Conservation (phyloP, 2,113 vertebrate genomes). For the Hemiscyllium ocellatum region DNA sequence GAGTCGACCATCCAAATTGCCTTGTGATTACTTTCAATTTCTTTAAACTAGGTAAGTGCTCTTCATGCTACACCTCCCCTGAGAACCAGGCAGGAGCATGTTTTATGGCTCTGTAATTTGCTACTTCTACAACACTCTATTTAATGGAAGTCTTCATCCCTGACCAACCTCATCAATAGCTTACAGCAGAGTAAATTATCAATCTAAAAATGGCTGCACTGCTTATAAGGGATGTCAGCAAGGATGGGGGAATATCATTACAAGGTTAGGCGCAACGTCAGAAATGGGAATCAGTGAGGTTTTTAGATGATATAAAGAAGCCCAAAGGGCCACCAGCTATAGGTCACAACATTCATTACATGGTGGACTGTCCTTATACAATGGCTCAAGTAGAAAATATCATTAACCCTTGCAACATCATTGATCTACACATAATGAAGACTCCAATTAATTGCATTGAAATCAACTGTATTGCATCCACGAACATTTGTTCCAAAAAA, state of each 20-base stretch:
- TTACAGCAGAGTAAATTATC: conserved; percentile 64
- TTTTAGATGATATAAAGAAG: conserved; percentile 6
- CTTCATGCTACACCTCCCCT: conserved; percentile 63
- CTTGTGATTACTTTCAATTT: conserved; percentile 35
- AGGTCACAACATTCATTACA: not conserved
- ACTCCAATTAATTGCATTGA: not conserved
- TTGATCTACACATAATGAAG: not conserved
- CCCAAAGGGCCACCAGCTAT: not conserved
- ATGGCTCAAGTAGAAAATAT: not conserved
- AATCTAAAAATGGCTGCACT: conserved; percentile 59
- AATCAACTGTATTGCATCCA: not conserved
- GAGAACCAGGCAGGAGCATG: conserved; percentile 59
- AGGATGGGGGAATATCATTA: conserved; percentile 53
- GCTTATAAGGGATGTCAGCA: conserved; percentile 48
- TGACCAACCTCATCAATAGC: conserved; percentile 70
- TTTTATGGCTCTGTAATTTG: conserved; percentile 64
- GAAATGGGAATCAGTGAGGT: conserved; percentile 48
- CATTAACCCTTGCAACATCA: not conserved
- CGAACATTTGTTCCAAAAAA: not conserved
- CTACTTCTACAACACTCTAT: conserved; percentile 66
- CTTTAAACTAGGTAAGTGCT: conserved; percentile 47
- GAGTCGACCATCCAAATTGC: not conserved
- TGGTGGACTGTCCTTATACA: too few species aligned
- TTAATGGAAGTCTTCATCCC: conserved; percentile 73
- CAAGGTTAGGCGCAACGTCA: conserved; percentile 55